Conservation (phyloP, 2,113 vertebrate genomes). For the Boulengeromyrus knoepffleri region DNA sequence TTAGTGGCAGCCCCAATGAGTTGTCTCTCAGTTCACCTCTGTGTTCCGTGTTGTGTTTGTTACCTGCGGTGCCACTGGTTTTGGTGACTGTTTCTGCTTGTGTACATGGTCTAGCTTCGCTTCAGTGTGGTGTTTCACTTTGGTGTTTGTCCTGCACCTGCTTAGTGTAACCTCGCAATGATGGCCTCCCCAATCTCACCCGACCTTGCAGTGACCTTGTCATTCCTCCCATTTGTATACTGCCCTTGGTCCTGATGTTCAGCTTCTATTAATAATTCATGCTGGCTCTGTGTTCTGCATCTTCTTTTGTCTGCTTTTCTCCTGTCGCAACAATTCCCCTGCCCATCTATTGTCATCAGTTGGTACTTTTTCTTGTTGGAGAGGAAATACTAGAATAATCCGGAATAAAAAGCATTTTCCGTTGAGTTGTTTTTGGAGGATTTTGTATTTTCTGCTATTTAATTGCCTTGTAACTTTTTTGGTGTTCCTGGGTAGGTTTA, state of each 20-base stretch:
- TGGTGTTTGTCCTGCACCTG: background rate
- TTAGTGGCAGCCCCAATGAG: background rate
- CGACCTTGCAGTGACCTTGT: background rate
- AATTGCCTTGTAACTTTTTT: background rate
- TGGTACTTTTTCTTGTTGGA: background rate
- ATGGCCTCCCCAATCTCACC: background rate
- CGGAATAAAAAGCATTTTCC: background rate
- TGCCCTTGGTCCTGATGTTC: background rate
- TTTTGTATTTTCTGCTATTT: background rate
- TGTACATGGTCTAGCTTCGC: background rate
- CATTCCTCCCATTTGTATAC: background rate
- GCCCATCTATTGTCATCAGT: background rate
- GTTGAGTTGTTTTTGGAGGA: background rate
- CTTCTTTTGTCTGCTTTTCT: background rate
- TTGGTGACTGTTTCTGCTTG: background rate
- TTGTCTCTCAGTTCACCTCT: background rate
- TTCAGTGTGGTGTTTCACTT: background rate
- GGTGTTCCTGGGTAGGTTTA: background rate
- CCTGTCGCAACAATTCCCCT: background rate
- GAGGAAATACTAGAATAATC: background rate
- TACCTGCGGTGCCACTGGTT: background rate
- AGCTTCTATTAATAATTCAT: background rate
- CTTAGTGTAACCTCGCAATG: background rate
- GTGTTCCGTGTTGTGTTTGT: background rate
- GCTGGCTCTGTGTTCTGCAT: background rate